phyloP scores from a whole-genome alignment of 2,797 vertebrate genomes.

The Arnoldichthys spilopterus region DNA sequence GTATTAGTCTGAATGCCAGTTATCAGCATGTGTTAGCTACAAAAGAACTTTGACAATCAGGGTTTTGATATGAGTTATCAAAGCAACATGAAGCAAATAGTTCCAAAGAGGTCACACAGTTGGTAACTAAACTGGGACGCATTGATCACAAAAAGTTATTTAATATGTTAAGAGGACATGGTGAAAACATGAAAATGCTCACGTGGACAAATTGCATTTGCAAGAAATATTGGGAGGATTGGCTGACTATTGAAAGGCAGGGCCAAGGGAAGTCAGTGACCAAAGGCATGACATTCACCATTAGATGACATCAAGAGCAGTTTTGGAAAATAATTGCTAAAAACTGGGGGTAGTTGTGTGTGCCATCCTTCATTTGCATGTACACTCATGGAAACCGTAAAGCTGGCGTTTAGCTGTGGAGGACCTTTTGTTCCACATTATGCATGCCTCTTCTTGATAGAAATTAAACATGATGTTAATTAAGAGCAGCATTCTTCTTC shows the following conservation, averaged over 20 bases:
- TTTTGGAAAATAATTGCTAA: neutral
- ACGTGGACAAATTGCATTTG: neutral
- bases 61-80: conserved; percentile 14
- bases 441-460: neutral
- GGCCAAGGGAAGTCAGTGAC: too few species aligned
- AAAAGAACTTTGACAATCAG: conserved; percentile 30
- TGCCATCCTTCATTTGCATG: neutral
- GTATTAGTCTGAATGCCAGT: conserved; percentile 34
- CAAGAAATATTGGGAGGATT: neutral
- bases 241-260: neutral
- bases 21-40: conserved; percentile 42
- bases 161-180: neutral
- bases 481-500: neutral
- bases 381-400: neutral
- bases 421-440: neutral
- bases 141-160: neutral
- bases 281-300: conserved; percentile 17
- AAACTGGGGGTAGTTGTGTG: neutral
- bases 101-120: neutral
- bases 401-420: neutral
- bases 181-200: neutral
- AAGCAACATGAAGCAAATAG: neutral
- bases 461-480: conserved; percentile 5
- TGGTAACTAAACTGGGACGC: neutral
- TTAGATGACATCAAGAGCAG: neutral